A percentile compares a stretch with the other conserved stretches of the same genome.
Evolutionary conservation across 2,888 invertebrate species (phyloP).

Genomic region (Rhodophaea formosa): DNA sequence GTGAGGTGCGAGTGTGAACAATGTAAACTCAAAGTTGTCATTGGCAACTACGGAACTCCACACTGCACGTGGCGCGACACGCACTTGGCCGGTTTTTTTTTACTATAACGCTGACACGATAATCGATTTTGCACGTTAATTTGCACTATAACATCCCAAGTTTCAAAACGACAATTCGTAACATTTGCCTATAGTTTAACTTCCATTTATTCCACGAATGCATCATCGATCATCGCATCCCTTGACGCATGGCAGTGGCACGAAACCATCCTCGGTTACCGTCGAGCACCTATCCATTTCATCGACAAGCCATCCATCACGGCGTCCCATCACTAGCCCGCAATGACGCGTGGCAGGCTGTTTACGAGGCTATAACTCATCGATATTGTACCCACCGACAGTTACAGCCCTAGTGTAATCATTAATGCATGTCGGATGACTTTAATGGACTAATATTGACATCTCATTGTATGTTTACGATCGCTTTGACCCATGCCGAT

Average conservation of each 20-base stretch:
- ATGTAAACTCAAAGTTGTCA: no score
- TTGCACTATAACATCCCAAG: neutral
- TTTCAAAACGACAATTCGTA: neutral
- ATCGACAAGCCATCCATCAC: slow-evolving; percentile 24
- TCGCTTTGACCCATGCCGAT: slow-evolving; percentile 36
- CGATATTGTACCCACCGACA: slow-evolving; percentile 55
- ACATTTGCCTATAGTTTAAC: neutral
- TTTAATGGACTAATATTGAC: slow-evolving; percentile 54
- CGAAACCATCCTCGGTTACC: slow-evolving; percentile 5
- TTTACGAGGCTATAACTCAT: slow-evolving; percentile 66
- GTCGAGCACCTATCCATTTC: slow-evolving; percentile 14
- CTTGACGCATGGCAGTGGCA: slow-evolving; percentile 14
- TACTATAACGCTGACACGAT: no score
- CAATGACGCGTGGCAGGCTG: slow-evolving; percentile 49
- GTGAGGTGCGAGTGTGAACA: no score
- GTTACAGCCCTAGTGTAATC: slow-evolving; percentile 54
- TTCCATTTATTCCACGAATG: slow-evolving; percentile 8
- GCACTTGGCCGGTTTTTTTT: no score
- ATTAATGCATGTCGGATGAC: slow-evolving; percentile 57
- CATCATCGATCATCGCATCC: slow-evolving; percentile 3
- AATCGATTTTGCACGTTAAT: neutral
- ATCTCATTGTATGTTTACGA: slow-evolving; percentile 39
- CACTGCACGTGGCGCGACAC: no score
- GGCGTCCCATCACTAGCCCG: slow-evolving; percentile 38
- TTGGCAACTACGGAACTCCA: no score